Percentiles rank a stretch among this genome's conserved stretches.
These are phyloP conservation scores for Atherinomorus stipes DNA, from an alignment of 2,113 vertebrate species.

Conservation along the genomic window DNA sequence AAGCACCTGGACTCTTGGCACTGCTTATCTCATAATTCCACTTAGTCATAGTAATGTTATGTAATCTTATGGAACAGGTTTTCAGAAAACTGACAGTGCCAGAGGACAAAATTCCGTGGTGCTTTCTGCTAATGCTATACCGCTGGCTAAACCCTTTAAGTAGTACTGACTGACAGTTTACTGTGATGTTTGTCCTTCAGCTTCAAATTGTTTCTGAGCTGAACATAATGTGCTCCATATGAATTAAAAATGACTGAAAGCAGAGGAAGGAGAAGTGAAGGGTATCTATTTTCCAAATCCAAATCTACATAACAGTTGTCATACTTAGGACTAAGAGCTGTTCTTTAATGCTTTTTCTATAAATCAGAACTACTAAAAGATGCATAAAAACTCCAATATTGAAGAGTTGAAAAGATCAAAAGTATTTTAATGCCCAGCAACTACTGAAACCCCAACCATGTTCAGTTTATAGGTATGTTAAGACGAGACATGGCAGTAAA, in stretches of 20 bases:
- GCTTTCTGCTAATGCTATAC: background rate
- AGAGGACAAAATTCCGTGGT: background rate
- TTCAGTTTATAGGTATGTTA: too few relatives aligned
- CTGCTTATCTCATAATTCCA: slow-evolving; percentile 58
- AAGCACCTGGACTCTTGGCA: slow-evolving; percentile 48
- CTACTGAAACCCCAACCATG: too few relatives aligned
- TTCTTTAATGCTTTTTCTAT: background rate
- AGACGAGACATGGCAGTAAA: too few relatives aligned
- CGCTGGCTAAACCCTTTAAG: background rate
- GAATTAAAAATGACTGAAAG: slow-evolving; percentile 1
- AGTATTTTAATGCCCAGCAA: background rate
- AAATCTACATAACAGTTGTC: background rate
- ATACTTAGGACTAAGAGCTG: background rate
- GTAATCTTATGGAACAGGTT: slow-evolving; percentile 53
- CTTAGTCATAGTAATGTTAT: slow-evolving; percentile 57
- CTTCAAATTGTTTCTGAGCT: background rate
- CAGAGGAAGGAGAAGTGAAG: background rate
- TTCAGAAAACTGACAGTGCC: slow-evolving; percentile 13
- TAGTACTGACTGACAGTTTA: background rate
- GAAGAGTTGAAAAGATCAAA: background rate
- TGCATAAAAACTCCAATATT: background rate
- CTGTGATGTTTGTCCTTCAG: background rate
- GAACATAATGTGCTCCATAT: background rate
- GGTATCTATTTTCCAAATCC: background rate
- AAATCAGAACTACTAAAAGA: background rate